These are phyloP conservation scores for Stichodactyla helianthus DNA, from an alignment of 64 coral and sea anemone species.

Conservation along the genomic window DNA sequence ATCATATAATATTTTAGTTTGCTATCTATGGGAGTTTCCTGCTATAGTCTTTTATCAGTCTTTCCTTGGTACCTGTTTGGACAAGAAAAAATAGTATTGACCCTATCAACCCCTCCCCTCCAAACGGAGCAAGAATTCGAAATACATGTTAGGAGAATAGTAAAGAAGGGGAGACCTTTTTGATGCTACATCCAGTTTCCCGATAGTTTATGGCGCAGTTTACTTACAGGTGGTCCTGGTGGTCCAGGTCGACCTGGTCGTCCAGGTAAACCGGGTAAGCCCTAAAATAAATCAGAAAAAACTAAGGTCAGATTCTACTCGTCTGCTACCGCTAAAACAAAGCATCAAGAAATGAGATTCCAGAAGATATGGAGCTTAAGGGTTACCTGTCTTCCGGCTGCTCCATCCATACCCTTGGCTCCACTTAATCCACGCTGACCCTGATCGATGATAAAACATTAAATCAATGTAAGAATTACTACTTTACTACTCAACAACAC, in stretches of 20 bases:
- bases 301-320: background rate
- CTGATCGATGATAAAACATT: background rate
- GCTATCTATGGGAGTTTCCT: too few relatives aligned
- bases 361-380: background rate
- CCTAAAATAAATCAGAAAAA: constrained; percentile 1
- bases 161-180: too few relatives aligned
- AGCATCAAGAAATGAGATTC: background rate
- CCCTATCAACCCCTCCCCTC: too few relatives aligned
- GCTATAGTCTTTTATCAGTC: too few relatives aligned
- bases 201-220: background rate
- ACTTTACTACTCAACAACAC: too few relatives aligned
- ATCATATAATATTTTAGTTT: too few relatives aligned
- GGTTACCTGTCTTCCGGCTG: constrained; percentile 25
- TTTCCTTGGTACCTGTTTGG: too few relatives aligned
- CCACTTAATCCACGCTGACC: constrained; percentile 31
- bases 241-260: constrained; percentile 37
- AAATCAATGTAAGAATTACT: too few relatives aligned
- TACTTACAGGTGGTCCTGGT: constrained; percentile 53
- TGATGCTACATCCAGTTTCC: too few relatives aligned
- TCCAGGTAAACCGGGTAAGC: constrained; percentile 8
- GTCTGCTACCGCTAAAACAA: too few relatives aligned
- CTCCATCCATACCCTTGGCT: constrained; percentile 22
- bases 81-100: too few relatives aligned
- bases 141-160: background rate
- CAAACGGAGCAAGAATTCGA: too few relatives aligned